Evolutionary conservation across 1,140 invertebrate genomes (phyloP).

Genomic region (Trinorchestia longiramus): DNA sequence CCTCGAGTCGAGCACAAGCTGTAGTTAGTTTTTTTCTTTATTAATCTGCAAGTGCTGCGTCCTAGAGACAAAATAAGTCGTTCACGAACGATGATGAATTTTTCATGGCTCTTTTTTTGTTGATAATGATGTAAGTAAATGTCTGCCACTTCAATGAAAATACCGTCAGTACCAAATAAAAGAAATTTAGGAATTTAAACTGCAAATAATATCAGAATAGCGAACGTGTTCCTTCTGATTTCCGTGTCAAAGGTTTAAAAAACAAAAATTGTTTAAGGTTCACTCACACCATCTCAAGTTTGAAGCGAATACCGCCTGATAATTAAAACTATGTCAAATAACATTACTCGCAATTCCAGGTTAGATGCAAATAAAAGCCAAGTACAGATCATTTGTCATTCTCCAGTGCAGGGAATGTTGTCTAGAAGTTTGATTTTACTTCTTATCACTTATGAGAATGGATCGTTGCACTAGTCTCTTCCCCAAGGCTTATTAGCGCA

Average conservation of each 20-base stretch:
- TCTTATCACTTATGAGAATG: background rate
- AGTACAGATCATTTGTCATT: background rate
- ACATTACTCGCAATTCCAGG: background rate
- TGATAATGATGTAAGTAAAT: background rate
- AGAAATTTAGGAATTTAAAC: background rate
- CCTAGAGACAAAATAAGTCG: background rate
- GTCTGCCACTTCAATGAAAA: background rate
- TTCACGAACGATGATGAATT: background rate
- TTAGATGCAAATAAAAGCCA: background rate
- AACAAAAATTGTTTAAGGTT: background rate
- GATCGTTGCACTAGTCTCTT: background rate
- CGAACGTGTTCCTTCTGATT: background rate
- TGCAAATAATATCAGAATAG: background rate
- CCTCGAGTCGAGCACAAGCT: background rate
- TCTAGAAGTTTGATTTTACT: background rate
- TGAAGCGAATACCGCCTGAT: background rate
- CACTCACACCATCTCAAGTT: background rate
- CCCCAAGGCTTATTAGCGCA: background rate
- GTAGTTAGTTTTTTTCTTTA: no score
- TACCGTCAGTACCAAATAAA: background rate
- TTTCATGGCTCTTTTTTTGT: background rate
- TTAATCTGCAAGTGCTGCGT: background rate
- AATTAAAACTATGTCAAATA: background rate
- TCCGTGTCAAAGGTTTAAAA: background rate
- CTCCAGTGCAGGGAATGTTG: background rate